These are phyloP conservation scores for Drosophila siamana DNA, from an alignment of 2,888 invertebrate genomes.

Conservation along the genomic window DNA sequence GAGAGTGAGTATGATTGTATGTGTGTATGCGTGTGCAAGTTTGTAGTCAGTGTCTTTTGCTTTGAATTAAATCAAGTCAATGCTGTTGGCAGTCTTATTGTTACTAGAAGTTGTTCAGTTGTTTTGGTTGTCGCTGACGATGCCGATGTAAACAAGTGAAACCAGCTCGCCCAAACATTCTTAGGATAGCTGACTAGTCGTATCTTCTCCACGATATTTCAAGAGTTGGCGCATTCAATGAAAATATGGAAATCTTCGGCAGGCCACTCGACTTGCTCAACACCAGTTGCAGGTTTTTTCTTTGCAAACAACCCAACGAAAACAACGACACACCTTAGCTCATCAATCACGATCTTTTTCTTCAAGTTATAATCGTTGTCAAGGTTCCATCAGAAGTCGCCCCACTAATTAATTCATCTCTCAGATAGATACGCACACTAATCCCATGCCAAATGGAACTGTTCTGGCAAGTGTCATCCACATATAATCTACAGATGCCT, in stretches of 20 bases:
- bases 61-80: constrained; percentile 49
- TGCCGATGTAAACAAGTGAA: constrained; percentile 80
- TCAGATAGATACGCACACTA: constrained; percentile 43
- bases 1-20: background rate
- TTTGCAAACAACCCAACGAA: constrained; percentile 32
- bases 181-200: constrained; percentile 68
- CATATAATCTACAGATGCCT: constrained; percentile 19
- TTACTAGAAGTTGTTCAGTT: constrained; percentile 25
- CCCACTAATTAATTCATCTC: constrained; percentile 73
- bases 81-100: constrained; percentile 36
- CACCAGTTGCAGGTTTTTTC: constrained; percentile 23
- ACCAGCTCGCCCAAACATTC: constrained; percentile 85
- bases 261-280: constrained; percentile 28
- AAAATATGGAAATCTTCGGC: constrained; percentile 48
- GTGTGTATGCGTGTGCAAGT: constrained; percentile 3
- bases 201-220: constrained; percentile 36
- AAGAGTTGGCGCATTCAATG: constrained; percentile 11
- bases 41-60: constrained; percentile 27
- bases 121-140: constrained; percentile 38
- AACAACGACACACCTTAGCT: constrained; percentile 36
- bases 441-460: constrained; percentile 46
- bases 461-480: constrained; percentile 62
- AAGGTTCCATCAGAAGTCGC: constrained; percentile 47
- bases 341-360: constrained; percentile 67
- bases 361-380: constrained; percentile 48